Base-by-base conservation (phyloP, 2,888 invertebrate species). In the Leucoptera coffeella region DNA sequence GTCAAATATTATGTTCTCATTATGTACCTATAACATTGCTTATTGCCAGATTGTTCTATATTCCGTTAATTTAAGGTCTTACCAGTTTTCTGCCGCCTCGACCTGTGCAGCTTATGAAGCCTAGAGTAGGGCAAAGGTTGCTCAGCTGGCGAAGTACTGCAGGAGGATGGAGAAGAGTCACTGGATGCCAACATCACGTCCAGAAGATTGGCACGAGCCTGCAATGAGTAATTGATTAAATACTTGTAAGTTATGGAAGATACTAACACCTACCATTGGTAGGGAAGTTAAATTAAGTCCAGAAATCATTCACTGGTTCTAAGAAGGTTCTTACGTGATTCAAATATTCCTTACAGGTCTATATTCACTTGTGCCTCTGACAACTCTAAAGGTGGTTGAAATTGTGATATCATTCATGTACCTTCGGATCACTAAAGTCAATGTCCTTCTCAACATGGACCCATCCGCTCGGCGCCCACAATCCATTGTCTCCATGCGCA, bases 111-210 rank as follows among this genome's bases (percentile, higher is more conserved):
- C 36, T 73, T 59, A 39, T 79, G 84, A 25, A 85, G 61, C 31
- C 83, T 78, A 15, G 81, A 80, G 55, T 85, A 85, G 32, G 39
- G 78, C 52, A 55, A 57, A 15, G 54, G 41, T 4, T 64, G 55
- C 36, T 59, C 62, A 1, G 65, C 65, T 4, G 67, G 65, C 20
- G 80, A 78, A 10, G 80, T 80, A 8, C 78, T 73, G 38, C 78
- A 78, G 4, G 80, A 82, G 14, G 79, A 82, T 13, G 80, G 80
- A 9, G 74, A 76, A 25, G 82, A 82, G 47, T 82, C 82, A 42
- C 82, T 82, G 5, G 83, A 82, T 11, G 82, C 81, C 48, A 85
- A 56, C 83, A 85, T 84, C 38, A 84, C 84, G 54, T 85, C 85
- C 29, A 85, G 54, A 4, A 85, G 60, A 54, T 82, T 85, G 15